Base-by-base conservation (phyloP, 2,113 vertebrate genomes). In the Origma solitaria region DNA sequence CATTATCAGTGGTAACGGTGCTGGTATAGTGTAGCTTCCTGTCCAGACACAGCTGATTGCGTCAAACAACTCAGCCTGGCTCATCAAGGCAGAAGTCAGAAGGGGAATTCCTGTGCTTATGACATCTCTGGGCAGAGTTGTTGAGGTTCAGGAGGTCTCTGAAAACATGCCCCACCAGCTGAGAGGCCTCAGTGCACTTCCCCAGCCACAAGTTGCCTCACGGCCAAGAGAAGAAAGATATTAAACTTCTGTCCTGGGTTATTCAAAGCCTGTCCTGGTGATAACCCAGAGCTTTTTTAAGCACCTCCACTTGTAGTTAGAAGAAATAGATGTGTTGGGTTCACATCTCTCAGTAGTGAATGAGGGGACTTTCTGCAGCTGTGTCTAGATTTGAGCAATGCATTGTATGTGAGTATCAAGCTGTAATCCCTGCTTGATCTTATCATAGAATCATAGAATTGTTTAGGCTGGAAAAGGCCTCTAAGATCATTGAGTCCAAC, bases 291-390 rank as follows among this genome's bases (percentile, higher is more conserved):
- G 47, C 33, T 75, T 84, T 89, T 45, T 60, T 38, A 82, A 75
- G 66, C 47, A 57, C 9, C 21, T 58, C 44, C 2, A 3, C 30
- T 17, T 82, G 37, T 19, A 51, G 13, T 60, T 56, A 82, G 18
- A 19, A 90, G 38, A 82, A 84, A 24, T 5, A 45, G 47, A 23
- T 0, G 1, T 0, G n/a, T n/a, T n/a, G n/a, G n/a, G 2, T 60
- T 93, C 35, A n/a, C 30, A 31, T 27, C 56, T 82, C 38, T 88
- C 23, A 51, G 78, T 5, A 2, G 37, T 69, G n/a, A 53, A 69
- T 2, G 5, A 54, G 31, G 11, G 22, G 10, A 54, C 20, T 62
- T 91, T 35, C 56, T 86, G 77, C 71, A 87, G 38, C 35, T 42
- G 21, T 1, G 0, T 54, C 88, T 71, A 38, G 38, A 42, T 1